Conservation (phyloP, 2,113 vertebrate genomes). For the Puntigrus tetrazona region DNA sequence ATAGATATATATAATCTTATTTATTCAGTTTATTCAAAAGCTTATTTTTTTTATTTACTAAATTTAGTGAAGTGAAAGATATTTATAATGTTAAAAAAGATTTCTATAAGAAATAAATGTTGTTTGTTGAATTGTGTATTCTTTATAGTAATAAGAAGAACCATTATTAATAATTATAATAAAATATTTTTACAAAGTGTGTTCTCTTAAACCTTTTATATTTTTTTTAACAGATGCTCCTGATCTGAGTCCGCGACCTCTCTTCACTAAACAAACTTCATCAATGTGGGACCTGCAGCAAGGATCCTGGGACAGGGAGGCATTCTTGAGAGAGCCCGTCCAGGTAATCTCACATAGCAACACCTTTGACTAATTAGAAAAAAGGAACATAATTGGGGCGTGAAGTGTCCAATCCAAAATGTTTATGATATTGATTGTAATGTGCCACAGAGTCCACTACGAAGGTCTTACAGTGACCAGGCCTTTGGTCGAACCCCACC, state of each 20-base stretch:
- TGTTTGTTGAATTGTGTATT: too few relatives aligned
- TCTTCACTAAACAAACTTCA: slow-evolving; percentile 53
- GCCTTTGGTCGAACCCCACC: slow-evolving; percentile 61
- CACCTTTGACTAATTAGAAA: background rate
- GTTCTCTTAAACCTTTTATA: background rate
- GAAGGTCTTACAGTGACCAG: slow-evolving; percentile 70
- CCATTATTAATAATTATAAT: too few relatives aligned
- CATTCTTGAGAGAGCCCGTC: slow-evolving; percentile 27
- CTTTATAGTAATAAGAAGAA: too few relatives aligned
- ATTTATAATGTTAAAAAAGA: too few relatives aligned
- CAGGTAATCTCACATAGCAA: slow-evolving; percentile 47
- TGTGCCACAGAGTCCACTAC: slow-evolving; percentile 64
- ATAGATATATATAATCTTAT: too few relatives aligned
- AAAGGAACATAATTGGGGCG: background rate
- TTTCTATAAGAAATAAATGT: too few relatives aligned
- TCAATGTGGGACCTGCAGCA: slow-evolving; percentile 49
- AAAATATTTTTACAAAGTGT: too few relatives aligned
- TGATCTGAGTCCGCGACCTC: slow-evolving; percentile 66
- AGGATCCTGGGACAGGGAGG: slow-evolving; percentile 36
- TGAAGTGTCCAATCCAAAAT: background rate
- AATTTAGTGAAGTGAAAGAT: too few relatives aligned
- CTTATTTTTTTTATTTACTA: too few relatives aligned
- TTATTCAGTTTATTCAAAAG: too few relatives aligned
- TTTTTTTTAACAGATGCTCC: slow-evolving; percentile 59
- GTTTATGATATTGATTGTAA: background rate